These are phyloP conservation scores for Gymnothorax reevesii DNA, from an alignment of 2,797 vertebrate genomes.

Conservation along the genomic window DNA sequence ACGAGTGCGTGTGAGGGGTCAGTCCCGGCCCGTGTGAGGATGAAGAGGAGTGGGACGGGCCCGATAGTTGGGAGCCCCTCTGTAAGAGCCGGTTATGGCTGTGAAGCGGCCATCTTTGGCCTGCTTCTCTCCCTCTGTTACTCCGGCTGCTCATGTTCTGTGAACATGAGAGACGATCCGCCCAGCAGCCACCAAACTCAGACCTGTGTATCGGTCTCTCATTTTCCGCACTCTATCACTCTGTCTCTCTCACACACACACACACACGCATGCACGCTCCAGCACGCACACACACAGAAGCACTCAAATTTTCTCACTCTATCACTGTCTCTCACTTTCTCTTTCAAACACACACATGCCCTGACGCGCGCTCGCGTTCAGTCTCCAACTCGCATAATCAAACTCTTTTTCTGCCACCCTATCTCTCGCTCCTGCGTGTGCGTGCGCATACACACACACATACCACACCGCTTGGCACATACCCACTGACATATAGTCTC, in stretches of 20 bases:
- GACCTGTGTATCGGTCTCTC: background rate
- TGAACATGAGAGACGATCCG: conserved; percentile 63
- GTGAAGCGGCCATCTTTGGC: conserved; percentile 67
- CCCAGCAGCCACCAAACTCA: conserved; percentile 54
- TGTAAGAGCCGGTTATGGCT: conserved; percentile 75
- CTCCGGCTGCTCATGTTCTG: conserved; percentile 71
- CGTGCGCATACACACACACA: conserved; percentile 30
- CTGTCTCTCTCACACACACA: background rate
- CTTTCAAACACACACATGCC: no score
- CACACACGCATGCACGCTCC: background rate
- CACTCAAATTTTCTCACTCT: conserved; percentile 31
- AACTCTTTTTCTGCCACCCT: background rate
- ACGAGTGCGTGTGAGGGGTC: background rate
- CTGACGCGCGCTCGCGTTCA: background rate
- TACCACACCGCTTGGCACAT: background rate
- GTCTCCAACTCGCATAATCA: conserved; percentile 26
- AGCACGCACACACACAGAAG: background rate
- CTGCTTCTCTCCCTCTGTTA: conserved; percentile 29
- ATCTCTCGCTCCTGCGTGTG: background rate
- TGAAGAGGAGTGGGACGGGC: conserved; percentile 61
- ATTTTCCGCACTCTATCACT: conserved; percentile 19
- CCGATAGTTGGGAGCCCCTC: conserved; percentile 73
- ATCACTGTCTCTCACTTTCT: background rate
- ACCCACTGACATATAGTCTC: no score
- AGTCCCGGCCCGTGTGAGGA: background rate